Evolutionary conservation across 2,113 vertebrate genomes (phyloP).

Genomic region (Brachypteracias leptosomus): DNA sequence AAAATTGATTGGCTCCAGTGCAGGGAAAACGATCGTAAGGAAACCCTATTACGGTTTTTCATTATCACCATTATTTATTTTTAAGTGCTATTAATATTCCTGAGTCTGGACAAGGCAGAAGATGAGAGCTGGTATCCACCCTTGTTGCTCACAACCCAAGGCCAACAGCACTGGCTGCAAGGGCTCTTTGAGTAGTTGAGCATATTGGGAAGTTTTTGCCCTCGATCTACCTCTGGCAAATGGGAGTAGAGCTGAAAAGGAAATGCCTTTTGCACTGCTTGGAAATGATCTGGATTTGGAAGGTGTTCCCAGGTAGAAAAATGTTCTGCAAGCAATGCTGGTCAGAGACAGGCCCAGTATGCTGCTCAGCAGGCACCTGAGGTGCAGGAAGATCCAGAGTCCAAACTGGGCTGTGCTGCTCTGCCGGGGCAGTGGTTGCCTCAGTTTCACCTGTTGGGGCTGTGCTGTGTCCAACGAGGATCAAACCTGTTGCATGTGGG

Average conservation of each 20-base stretch:
- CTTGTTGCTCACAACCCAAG: neutral
- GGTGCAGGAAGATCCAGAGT: neutral
- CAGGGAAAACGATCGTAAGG: slow-evolving; percentile 44
- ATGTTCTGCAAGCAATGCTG: neutral
- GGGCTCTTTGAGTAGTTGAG: neutral
- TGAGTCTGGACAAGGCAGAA: neutral
- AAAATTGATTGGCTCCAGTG: slow-evolving; percentile 60
- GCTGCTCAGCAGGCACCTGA: neutral
- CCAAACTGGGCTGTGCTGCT: neutral
- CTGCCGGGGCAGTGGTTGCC: neutral
- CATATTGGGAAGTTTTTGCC: neutral
- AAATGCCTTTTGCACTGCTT: neutral
- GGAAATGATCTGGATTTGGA: neutral
- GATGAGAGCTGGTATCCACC: slow-evolving; percentile 3
- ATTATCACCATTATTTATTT: slow-evolving; percentile 66
- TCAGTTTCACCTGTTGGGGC: neutral
- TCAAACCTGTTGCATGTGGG: rapidly evolving
- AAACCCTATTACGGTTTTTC: slow-evolving; percentile 62
- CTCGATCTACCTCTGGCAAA: neutral
- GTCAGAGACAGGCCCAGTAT: neutral
- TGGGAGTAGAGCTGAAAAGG: neutral
- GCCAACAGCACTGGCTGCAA: neutral
- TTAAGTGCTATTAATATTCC: slow-evolving; percentile 69
- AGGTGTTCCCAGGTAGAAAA: neutral
- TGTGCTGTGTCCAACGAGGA: rapidly evolving